Percentiles rank a stretch among this genome's conserved stretches.
Conservation (phyloP, 2,113 vertebrate genomes). For the Petromus typicus region DNA sequence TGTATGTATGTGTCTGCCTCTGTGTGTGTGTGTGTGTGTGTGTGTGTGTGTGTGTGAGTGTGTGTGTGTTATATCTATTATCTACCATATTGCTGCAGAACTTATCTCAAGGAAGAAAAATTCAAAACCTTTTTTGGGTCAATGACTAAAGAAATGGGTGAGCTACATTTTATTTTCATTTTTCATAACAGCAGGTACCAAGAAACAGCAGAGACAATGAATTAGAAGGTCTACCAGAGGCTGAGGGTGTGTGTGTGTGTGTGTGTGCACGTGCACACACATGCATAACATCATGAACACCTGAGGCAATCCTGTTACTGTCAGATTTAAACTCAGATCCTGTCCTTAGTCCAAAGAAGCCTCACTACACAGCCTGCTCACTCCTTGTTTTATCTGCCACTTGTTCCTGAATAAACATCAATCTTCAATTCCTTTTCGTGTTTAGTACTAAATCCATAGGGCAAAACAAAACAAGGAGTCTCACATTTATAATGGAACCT, state of each 20-base stretch:
- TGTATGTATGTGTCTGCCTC: background rate
- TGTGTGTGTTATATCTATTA: background rate
- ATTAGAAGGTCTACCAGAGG: background rate
- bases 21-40: background rate
- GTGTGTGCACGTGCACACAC: background rate
- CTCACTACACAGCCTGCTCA: conserved; percentile 32
- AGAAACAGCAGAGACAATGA: conserved; percentile 53
- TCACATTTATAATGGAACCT: conserved; percentile 85
- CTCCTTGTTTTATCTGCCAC: conserved; percentile 87
- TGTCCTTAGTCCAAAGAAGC: conserved; percentile 63
- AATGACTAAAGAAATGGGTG: background rate
- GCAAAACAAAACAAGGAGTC: conserved; percentile 83
- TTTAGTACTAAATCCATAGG: conserved; percentile 87
- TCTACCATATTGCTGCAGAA: background rate
- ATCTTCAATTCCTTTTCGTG: conserved; percentile 87
- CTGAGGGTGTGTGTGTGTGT: background rate
- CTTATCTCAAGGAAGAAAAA: background rate
- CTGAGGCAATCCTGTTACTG: conserved; percentile 25
- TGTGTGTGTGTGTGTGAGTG: background rate
- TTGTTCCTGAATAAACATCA: conserved; percentile 84
- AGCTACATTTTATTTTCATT: background rate
- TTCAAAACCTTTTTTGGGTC: background rate
- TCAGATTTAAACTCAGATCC: conserved; percentile 56
- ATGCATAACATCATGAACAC: background rate
- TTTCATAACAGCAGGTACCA: conserved; percentile 26